Base-by-base conservation (phyloP, 2,113 vertebrate species). In the Channa maculata region DNA sequence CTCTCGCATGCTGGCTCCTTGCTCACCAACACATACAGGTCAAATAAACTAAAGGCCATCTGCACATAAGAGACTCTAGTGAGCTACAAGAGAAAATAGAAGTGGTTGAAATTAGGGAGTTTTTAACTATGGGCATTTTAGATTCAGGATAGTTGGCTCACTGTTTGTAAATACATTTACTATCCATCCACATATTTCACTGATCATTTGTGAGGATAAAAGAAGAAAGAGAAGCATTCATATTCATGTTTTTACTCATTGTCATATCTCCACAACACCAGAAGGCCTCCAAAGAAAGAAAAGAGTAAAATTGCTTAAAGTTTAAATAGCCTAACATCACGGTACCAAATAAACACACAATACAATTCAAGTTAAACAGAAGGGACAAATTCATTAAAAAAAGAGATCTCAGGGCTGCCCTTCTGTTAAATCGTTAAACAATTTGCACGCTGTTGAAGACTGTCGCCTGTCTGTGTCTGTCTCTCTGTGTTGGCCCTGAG, bases 1-100 rank as follows among this genome's bases (percentile, higher is more conserved):
- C 63, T 63, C 12, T 46, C 55, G 39, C 5, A 10, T 24, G 24
- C 55, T 14, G 7, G 71, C 44, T 57, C 59, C 36, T 48, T 62
- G 46, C 66, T 58, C 71, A 59, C 41, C 8, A 63, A 8, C n/a
- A 37, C 43, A 52, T 74, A 75, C 39, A 50, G 49, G 65, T 36
- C 11, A 12, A 52, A 58, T 58, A 68, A 58, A 45, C 24, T 3
- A 70, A 60, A 48, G 24, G 24, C 44, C 44, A 48, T 51, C 50
- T 55, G 63, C 36, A 68, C 44, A 69, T 5, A 55, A 59, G 66
- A 67, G 55, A 8, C 39, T 60, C 34, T 71, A 60, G 55, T 57
- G 58, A 11, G 62, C 34, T 1, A 46, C 37, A n/a, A 41, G 37
- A 62, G 52, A 45, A 14, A 41, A 36, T 8, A 39, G 2, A 67